phyloP scores from a whole-genome alignment of 2,888 invertebrate species.

The Euclidia mi region DNA sequence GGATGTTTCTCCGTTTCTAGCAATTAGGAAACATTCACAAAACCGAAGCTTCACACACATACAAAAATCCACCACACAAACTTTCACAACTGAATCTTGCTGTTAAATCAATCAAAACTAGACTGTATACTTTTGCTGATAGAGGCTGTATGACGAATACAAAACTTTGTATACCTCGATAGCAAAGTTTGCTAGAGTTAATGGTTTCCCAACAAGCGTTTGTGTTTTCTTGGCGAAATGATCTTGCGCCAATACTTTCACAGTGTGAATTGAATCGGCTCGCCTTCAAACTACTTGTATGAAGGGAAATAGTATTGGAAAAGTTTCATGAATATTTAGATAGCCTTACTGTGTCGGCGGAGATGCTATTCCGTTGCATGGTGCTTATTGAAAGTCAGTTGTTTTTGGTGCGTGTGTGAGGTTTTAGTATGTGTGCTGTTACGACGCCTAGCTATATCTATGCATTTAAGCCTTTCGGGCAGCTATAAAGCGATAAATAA shows the following conservation, averaged over 20 bases:
- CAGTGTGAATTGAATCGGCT: slow-evolving; percentile 37
- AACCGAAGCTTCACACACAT: too few species aligned
- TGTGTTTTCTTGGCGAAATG: slow-evolving; percentile 38
- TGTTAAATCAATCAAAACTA: slow-evolving; percentile 14
- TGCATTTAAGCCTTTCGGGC: too few species aligned
- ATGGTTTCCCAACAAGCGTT: slow-evolving; percentile 50
- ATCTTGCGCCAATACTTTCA: slow-evolving; percentile 30
- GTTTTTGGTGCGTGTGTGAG: too few species aligned
- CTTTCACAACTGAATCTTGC: not conserved
- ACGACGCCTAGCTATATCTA: too few species aligned
- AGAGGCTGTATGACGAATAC: slow-evolving; percentile 2
- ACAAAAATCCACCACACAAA: too few species aligned
- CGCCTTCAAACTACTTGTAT: slow-evolving; percentile 19
- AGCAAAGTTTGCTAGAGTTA: slow-evolving; percentile 35
- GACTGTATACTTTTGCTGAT: slow-evolving; percentile 12
- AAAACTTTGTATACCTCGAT: slow-evolving; percentile 17
- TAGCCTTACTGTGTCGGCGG: not conserved
- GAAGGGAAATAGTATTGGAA: slow-evolving; percentile 31
- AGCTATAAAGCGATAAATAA: too few species aligned
- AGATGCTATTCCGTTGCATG: too few species aligned
- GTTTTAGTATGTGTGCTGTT: too few species aligned
- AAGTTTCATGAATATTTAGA: slow-evolving; percentile 6
- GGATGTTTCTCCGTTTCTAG: too few species aligned
- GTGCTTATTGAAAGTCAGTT: too few species aligned
- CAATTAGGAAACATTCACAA: too few species aligned